Conservation (phyloP, 2,113 vertebrate genomes). For the Leucosticte australis region DNA sequence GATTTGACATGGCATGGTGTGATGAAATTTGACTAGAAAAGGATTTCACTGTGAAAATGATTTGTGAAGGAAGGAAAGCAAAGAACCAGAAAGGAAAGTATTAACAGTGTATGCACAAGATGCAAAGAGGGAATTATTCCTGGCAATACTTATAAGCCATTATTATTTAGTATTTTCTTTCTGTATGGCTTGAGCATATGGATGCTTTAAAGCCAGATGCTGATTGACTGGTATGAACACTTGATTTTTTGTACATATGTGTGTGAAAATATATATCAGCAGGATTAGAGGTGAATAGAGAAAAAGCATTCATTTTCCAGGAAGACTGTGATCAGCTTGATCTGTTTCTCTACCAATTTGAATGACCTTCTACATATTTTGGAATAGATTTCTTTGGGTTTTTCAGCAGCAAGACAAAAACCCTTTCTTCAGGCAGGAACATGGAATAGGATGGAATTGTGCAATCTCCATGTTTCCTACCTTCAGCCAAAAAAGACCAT, state of each 20-base stretch:
- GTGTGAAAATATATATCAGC: background rate
- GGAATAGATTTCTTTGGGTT: background rate
- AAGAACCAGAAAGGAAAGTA: background rate
- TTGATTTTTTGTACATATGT: background rate
- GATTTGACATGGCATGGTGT: background rate
- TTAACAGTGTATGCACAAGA: background rate
- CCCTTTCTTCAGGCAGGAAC: background rate
- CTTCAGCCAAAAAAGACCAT: background rate
- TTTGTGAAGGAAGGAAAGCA: background rate
- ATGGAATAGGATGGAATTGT: background rate
- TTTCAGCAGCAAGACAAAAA: background rate
- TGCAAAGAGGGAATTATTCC: background rate
- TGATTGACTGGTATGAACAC: background rate
- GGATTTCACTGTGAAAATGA: background rate
- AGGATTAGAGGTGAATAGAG: background rate
- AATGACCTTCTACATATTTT: background rate
- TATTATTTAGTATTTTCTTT: background rate
- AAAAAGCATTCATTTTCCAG: background rate
- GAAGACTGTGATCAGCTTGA: background rate
- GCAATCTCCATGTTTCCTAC: fast-evolving
- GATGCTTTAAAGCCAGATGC: background rate
- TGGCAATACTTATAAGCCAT: background rate
- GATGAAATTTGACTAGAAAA: background rate
- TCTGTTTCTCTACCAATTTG: background rate
- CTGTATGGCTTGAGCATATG: background rate